Percentiles rank a stretch among this genome's conserved stretches.
These are phyloP conservation scores for Poecile montanus DNA, from an alignment of 2,797 vertebrate species.

Conservation along the genomic window DNA sequence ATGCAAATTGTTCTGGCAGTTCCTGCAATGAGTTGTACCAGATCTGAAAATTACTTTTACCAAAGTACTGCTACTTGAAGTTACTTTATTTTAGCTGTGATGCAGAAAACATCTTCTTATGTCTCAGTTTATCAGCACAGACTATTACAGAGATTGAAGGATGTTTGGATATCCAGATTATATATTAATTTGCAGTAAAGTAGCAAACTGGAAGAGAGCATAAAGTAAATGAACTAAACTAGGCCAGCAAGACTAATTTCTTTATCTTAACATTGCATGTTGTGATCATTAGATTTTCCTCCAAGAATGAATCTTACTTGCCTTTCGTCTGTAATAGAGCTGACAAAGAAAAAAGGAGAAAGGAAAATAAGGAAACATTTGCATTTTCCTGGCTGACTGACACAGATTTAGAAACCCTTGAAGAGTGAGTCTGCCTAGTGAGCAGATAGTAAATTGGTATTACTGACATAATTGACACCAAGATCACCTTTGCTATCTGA, in stretches of 20 bases:
- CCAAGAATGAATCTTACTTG: neutral
- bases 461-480: neutral
- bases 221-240: neutral
- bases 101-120: neutral
- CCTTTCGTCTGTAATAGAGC: neutral
- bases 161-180: neutral
- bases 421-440: neutral
- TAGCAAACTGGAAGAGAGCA: neutral
- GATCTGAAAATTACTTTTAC: neutral
- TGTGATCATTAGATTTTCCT: slow-evolving; percentile 17
- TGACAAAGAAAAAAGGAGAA: neutral
- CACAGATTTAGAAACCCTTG: neutral
- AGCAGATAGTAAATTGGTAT: neutral
- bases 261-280: neutral
- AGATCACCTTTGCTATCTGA: neutral
- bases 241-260: neutral
- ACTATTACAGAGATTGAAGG: neutral
- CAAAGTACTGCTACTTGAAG: neutral
- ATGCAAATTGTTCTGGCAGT: neutral
- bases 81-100: neutral
- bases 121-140: neutral
- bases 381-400: neutral
- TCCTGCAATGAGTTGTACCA: neutral
- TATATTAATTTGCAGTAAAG: slow-evolving; percentile 1
- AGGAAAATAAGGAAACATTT: neutral